A percentile compares a stretch with the other conserved stretches of the same genome.
phyloP scores from a whole-genome alignment of 2,113 vertebrate species.

The Panthera tigris region DNA sequence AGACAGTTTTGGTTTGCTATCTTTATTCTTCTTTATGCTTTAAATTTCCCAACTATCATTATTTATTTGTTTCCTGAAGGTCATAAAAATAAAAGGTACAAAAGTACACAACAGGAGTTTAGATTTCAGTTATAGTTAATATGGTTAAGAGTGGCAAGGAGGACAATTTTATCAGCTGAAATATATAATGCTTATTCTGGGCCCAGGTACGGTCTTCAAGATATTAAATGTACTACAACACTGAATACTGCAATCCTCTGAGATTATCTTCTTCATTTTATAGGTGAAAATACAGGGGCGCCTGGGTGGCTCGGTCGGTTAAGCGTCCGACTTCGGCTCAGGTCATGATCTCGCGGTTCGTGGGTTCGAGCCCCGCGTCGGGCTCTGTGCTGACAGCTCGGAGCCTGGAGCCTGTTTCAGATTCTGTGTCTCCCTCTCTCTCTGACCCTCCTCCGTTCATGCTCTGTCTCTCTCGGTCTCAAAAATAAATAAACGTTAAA shows the following conservation, averaged over 20 bases:
- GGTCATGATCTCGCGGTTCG: too few species aligned
- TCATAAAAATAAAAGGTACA: neutral
- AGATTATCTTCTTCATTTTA: neutral
- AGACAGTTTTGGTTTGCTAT: neutral
- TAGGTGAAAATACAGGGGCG: neutral
- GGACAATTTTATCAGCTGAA: conserved; percentile 21
- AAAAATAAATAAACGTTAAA: too few species aligned
- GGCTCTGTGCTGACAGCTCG: too few species aligned
- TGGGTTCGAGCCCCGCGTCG: too few species aligned
- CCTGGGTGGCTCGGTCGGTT: too few species aligned
- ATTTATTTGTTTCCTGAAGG: conserved; percentile 41
- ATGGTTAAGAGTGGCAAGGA: neutral
- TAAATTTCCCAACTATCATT: neutral
- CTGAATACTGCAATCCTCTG: neutral
- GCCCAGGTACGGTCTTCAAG: neutral
- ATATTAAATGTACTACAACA: neutral
- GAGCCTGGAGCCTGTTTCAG: too few species aligned
- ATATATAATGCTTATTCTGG: neutral
- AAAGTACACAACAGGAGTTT: neutral
- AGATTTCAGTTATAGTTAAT: neutral
- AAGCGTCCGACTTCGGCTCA: too few species aligned
- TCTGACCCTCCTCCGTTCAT: too few species aligned
- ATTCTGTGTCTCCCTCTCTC: too few species aligned
- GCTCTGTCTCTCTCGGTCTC: too few species aligned
- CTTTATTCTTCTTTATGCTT: conserved; percentile 3